These are phyloP conservation scores for Phylloscopus trochiloides DNA, from an alignment of 2,113 vertebrate genomes.

Conservation along the genomic window DNA sequence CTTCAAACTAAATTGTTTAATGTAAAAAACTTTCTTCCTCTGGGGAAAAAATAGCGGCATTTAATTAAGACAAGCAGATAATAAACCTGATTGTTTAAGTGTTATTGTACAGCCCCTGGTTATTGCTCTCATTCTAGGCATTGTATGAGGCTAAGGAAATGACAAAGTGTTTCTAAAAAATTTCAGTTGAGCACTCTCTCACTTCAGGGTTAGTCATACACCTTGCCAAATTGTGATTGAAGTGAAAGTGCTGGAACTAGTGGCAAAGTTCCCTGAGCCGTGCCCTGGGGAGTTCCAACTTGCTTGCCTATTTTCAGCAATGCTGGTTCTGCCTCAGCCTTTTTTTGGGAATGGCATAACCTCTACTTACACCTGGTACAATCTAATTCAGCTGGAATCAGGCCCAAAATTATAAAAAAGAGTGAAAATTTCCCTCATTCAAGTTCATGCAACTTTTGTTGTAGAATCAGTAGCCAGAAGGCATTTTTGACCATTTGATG, in stretches of 20 bases:
- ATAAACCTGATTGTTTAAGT: constrained; percentile 27
- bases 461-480: neutral
- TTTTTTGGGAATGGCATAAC: neutral
- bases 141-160: neutral
- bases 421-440: rapidly evolving
- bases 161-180: neutral
- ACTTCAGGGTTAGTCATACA: neutral
- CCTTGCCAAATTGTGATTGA: neutral
- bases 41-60: neutral
- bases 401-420: neutral
- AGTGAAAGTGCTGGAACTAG: neutral
- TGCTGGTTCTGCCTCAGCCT: neutral
- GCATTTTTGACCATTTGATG: neutral
- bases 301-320: neutral
- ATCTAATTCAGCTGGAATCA: neutral
- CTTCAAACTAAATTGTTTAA: constrained; percentile 17
- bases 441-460: neutral
- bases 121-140: neutral
- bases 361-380: neutral
- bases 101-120: neutral
- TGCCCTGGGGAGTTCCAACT: neutral
- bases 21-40: neutral
- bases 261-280: rapidly evolving
- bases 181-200: neutral
- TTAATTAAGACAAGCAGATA: constrained; percentile 47